Base-by-base conservation (phyloP, 2,113 vertebrate genomes). In the Procapra przewalskii region DNA sequence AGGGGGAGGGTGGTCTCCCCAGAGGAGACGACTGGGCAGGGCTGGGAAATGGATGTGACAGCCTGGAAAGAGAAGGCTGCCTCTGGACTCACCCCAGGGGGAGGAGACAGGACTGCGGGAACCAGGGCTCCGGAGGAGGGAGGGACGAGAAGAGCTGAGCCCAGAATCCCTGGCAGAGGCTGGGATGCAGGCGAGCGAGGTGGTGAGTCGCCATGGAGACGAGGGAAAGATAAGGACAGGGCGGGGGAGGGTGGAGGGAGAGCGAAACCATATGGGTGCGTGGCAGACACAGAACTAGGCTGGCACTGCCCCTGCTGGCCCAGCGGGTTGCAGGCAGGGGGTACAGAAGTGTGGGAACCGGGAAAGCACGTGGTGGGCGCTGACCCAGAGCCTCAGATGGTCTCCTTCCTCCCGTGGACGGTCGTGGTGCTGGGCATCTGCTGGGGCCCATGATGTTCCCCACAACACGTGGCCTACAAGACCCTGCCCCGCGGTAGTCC, bases 101-200 rank as follows among this genome's bases (percentile, higher is more conserved):
- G 98, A 96, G 98, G 97, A 98, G 97, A 98, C 95, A 97, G 96
- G 89, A 95, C 95, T 97, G 97, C 97, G 81, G 96, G 97, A 94
- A 96, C 82, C 88, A 83, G 88, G 79, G 92, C 94, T 93, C 81
- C 0, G 29, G 85, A 91, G 79, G 96, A 97, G 97, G 93, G 94
- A 93, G 97, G 95, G 67, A 96, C 29, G 0, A 77, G 71, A 23
- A 12, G 52, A 88, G 94, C 96, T 93, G 52, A 88, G 94, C 96
- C 96, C 97, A 29, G 92, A 93, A 92, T 97, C 96, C 80, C 97
- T 93, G 97, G 95, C 96, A 96, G 95, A 95, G 75, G 71, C 96
- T 96, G 96, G 88, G 97, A 97, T 96, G 96, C 96, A 90, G 59
- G 96, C 97, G 1, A 94, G 97, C 13, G 84, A 77, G 95, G 95